Evolutionary conservation across 2,113 vertebrate genomes (phyloP), one percentile per base, ranked within the genome.

Genomic region (Thryonomys swinderianus): DNA sequence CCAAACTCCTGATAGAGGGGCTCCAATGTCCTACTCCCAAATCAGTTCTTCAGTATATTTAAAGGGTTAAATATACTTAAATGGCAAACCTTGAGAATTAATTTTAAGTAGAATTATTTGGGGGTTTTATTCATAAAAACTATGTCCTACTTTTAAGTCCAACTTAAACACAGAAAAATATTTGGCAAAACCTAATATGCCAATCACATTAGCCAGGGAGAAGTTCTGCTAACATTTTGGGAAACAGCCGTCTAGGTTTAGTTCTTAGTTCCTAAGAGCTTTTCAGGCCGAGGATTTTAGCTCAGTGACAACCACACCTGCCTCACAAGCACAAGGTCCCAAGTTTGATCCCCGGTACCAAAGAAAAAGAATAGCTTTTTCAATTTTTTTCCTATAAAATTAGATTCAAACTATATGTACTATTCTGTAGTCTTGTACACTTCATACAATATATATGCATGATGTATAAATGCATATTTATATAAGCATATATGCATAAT

Each of bases 171-270:
- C 16, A 88, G 30, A 78, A 92, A 74, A 76, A 8, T 25, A 81
- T 61, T 78, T 83, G 64, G 51, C 94, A 69, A 91, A 85, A 94
- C 20, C 20, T 66, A 78, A 91, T 53, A 48, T 96, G 76, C 23
- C 45, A 81, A 8, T 89, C 12, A 12, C 53, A 84, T n/a, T 57
- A 89, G 37, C 30, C 40, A 94, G 23, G 45, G 62, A 67, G 14
- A 89, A 87, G 79, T 42, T 62, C 69, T 62, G 7, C 88, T 81
- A 76, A 57, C 16, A 88, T 89, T 69, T 92, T 93, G 82, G 62
- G 42, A 83, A 48, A 51, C 3, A 91, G 42, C 8, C 76, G 83
- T 89, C 32, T 32, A 91, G 61, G 25, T 85, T 94, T 90, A 71
- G 21, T 94, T 88, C 23, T 7, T 93, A 81, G 55, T 9, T 51